Conservation (phyloP, 37 sponge, comb jelly and placozoan genomes). For the Agelas oroides region DNA sequence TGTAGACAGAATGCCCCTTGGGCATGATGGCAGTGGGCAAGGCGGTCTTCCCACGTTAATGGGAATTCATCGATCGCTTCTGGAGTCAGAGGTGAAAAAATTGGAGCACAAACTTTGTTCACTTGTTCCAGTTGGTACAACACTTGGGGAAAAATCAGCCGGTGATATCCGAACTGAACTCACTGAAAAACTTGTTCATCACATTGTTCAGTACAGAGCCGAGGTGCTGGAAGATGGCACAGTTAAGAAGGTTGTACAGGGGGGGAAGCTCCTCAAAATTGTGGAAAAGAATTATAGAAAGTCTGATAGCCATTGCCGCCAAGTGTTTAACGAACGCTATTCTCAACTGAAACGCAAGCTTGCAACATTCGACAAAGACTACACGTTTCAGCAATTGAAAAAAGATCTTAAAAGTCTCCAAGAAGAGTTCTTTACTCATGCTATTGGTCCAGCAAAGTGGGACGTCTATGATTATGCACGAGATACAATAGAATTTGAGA, state of each 20-base stretch:
- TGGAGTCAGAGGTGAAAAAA: not conserved
- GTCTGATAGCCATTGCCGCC: not conserved
- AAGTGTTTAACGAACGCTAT: conserved; percentile 21
- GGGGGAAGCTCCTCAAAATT: conserved; percentile 25
- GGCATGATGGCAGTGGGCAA: not conserved
- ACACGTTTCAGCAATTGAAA: not conserved
- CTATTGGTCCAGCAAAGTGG: conserved; percentile 57
- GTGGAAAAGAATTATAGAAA: conserved; percentile 1
- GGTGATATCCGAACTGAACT: too few relatives aligned
- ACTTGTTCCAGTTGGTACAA: too few relatives aligned
- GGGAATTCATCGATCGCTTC: conserved; percentile 24
- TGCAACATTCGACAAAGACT: too few relatives aligned
- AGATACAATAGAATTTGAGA: too few relatives aligned
- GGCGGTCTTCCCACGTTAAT: too few relatives aligned
- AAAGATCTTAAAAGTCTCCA: conserved; percentile 24
- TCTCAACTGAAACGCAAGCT: not conserved
- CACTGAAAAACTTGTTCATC: too few relatives aligned
- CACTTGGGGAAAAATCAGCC: too few relatives aligned
- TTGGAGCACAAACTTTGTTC: too few relatives aligned
- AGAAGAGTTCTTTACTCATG: not conserved
- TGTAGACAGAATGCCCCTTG: conserved; percentile 20
- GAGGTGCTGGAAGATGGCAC: too few relatives aligned
- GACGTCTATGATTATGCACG: conserved; percentile 42
- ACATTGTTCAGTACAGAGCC: too few relatives aligned
- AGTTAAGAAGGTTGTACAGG: conserved; percentile 14